Conservation (phyloP, 2,113 vertebrate genomes). For the Naja naja region DNA sequence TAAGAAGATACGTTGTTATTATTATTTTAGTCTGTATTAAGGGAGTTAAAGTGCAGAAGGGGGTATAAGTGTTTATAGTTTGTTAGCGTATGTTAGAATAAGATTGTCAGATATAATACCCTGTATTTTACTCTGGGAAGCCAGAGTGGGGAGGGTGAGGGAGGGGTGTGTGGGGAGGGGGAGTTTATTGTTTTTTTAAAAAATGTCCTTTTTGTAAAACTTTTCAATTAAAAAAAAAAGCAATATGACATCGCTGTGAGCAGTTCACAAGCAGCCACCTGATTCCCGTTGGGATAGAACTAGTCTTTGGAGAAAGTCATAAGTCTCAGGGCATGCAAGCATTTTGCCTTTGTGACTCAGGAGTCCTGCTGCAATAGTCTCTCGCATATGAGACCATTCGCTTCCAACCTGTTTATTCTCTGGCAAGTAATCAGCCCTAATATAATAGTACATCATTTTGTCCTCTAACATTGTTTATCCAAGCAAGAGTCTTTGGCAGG, state of each 20-base stretch:
- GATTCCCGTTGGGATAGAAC: neutral
- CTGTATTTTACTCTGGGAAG: too few species aligned
- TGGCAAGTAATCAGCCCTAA: neutral
- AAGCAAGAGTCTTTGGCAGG: neutral
- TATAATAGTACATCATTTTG: neutral
- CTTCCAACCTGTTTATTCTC: neutral
- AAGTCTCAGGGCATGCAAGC: neutral
- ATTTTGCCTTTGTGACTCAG: neutral
- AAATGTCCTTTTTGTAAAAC: too few species aligned
- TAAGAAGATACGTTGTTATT: too few species aligned
- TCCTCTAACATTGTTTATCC: neutral
- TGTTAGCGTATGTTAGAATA: too few species aligned
- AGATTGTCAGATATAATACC: too few species aligned
- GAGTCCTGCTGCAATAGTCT: neutral
- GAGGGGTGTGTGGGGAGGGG: too few species aligned
- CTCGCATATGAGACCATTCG: neutral
- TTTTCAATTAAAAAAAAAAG: too few species aligned
- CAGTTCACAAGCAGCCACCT: neutral
- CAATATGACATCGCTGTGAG: neutral
- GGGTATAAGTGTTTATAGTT: too few species aligned
- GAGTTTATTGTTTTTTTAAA: too few species aligned
- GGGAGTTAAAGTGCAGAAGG: too few species aligned
- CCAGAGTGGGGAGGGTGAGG: too few species aligned
- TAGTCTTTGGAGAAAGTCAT: neutral
- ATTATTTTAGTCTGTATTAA: too few species aligned